Conservation (phyloP, 2,888 invertebrate genomes). For the Sinopyrophorus schimmeli region DNA sequence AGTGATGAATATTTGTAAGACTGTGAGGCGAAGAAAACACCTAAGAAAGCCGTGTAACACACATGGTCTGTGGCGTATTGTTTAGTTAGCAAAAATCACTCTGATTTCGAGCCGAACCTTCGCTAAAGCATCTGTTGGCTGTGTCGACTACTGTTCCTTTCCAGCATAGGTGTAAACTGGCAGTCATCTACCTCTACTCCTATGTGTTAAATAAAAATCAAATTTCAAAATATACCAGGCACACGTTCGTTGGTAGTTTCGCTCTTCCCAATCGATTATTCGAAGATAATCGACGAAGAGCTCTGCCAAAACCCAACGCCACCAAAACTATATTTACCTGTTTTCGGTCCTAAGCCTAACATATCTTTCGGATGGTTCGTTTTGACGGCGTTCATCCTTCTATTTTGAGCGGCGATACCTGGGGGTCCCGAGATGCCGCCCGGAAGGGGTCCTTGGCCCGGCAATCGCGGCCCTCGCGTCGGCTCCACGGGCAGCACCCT, state of each 20-base stretch:
- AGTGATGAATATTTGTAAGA: conserved; percentile 7
- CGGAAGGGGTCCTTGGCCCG: conserved; percentile 52
- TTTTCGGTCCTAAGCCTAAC: conserved; percentile 27
- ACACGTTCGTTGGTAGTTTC: conserved; percentile 7
- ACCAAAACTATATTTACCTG: conserved; percentile 17
- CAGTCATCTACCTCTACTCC: conserved; percentile 32
- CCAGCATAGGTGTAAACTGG: conserved; percentile 35
- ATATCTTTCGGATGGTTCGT: conserved; percentile 84
- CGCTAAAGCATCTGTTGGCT: conserved; percentile 36
- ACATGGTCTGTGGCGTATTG: conserved; percentile 17
- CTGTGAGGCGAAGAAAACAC: conserved; percentile 10
- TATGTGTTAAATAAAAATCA: conserved; percentile 29
- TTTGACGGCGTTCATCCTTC: conserved; percentile 86
- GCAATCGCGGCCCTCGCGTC: conserved; percentile 69
- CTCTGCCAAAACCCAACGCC: too few species aligned
- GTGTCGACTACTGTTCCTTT: conserved; percentile 35
- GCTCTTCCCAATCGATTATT: conserved; percentile 22
- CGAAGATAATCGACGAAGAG: too few species aligned
- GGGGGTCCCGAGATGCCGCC: conserved; percentile 42
- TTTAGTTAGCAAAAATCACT: conserved; percentile 23
- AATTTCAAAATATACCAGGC: conserved; percentile 23
- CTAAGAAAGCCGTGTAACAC: conserved; percentile 19
- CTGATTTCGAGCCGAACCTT: conserved; percentile 28
- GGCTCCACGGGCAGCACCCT: conserved; percentile 96
- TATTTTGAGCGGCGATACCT: conserved; percentile 60